Evolutionary conservation across 2,113 vertebrate species (phyloP), one percentile per base, ranked within the genome.

Genomic region (Rousettus leschenaultii): DNA sequence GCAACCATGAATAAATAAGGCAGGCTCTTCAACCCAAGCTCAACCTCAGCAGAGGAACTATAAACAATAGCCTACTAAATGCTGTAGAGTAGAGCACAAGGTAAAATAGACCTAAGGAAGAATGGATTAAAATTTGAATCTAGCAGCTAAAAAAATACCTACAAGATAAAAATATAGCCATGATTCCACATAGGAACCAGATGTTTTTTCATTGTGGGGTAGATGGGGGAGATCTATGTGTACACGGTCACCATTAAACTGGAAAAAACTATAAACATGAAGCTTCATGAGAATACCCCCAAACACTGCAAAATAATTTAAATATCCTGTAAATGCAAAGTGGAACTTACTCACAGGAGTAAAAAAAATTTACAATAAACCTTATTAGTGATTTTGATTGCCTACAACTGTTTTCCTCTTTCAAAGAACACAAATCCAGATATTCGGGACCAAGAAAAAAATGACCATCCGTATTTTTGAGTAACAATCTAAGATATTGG

Each of bases 251-350:
- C 30, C 19, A 91, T 57, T 77, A 53, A 68, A 38, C 40, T 89
- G 28, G 35, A 66, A 78, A 90, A 91, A 79, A 78, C 6, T 61
- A 7, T 51, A 65, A 73, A 92, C n/a, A 86, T 1, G 15, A 24
- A 73, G 14, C 48, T 90, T 68, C 59, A 84, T 11, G 75, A 83
- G 51, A 92, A 91, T 10, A 86, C 13, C 33, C 33, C 51, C 18
- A 14, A 95, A 94, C 33, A 88, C 28, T 57, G 53, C 33, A 83
- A 82, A 15, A 61, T 90, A 57, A 65, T 65, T 86, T 71, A 87
- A 95, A 70, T 15, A 84, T 38, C 9, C 51, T 77, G 61, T 82
- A 91, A 55, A 63, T 55, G 19, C 38, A 96, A 89, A 96, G 84
- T 8, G 51, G 28, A 96, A 96, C n/a, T 80, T 80, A 21, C 71